phyloP scores from a whole-genome alignment of 2,888 invertebrate genomes.

The Synergus umbraculus region DNA sequence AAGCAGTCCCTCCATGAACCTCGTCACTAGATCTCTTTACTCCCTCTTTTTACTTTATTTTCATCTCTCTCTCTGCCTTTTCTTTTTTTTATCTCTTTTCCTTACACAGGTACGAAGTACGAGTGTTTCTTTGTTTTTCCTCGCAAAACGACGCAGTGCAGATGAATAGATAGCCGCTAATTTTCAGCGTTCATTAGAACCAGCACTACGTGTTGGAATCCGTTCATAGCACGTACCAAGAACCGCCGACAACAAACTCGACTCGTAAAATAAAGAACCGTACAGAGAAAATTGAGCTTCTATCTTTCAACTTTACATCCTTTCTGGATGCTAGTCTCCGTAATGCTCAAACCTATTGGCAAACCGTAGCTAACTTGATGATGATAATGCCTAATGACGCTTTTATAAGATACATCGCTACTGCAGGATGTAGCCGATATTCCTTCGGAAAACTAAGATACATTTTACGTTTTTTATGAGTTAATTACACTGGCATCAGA shows the following conservation, averaged over 20 bases:
- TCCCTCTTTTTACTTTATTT: background rate
- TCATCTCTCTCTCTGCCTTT: constrained; percentile 32
- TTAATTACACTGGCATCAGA: background rate
- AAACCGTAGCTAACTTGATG: constrained; percentile 10
- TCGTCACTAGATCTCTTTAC: constrained; percentile 13
- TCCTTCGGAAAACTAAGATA: background rate
- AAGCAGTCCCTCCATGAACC: constrained; percentile 39
- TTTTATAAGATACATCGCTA: background rate
- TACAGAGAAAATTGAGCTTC: constrained; percentile 47
- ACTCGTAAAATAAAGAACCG: constrained; percentile 48
- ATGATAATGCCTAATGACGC: constrained; percentile 13
- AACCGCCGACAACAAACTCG: constrained; percentile 34
- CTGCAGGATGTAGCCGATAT: background rate
- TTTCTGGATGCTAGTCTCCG: background rate
- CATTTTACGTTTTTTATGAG: background rate
- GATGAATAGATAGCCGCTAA: constrained; percentile 71
- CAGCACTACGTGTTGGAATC: constrained; percentile 53
- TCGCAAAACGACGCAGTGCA: constrained; percentile 54
- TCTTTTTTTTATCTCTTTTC: constrained; percentile 47
- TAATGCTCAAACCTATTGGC: background rate
- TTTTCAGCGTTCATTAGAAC: constrained; percentile 68
- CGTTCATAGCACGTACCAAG: constrained; percentile 33
- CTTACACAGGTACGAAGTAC: constrained; percentile 49
- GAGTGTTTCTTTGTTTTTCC: constrained; percentile 40
- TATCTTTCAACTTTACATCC: constrained; percentile 5